A percentile compares a stretch with the other conserved stretches of the same genome.
These are phyloP conservation scores for Centropyge bicolor DNA, from an alignment of 2,797 vertebrate genomes.

Conservation along the genomic window DNA sequence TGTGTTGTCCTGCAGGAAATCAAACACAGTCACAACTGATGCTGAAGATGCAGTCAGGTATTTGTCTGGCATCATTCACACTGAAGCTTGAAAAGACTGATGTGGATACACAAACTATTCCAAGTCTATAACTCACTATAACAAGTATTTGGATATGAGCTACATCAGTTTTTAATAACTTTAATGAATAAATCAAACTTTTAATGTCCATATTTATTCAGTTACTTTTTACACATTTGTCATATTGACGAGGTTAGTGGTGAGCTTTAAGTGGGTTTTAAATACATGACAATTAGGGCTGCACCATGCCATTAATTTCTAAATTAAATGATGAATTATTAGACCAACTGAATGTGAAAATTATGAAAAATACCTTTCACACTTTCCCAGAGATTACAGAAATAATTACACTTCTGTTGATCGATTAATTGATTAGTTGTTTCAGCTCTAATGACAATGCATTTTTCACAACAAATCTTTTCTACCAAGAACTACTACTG, in stretches of 20 bases:
- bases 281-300: neutral
- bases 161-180: neutral
- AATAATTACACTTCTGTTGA: neutral
- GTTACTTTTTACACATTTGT: neutral
- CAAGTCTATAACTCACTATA: neutral
- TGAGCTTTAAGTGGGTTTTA: neutral
- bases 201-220: neutral
- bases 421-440: neutral
- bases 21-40: neutral
- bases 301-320: neutral
- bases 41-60: neutral
- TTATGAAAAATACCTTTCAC: neutral
- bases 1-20: constrained; percentile 12
- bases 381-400: neutral
- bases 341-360: neutral
- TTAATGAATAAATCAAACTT: neutral
- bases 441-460: neutral
- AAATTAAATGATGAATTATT: neutral
- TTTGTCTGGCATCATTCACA: neutral
- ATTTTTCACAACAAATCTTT: neutral
- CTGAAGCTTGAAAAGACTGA: neutral
- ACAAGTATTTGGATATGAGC: neutral
- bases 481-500: neutral
- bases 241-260: neutral
- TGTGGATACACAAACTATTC: neutral